A percentile compares a stretch with the other conserved stretches of the same genome.
Conservation (phyloP, 2,888 invertebrate genomes). For the Ophonus ardosiacus region DNA sequence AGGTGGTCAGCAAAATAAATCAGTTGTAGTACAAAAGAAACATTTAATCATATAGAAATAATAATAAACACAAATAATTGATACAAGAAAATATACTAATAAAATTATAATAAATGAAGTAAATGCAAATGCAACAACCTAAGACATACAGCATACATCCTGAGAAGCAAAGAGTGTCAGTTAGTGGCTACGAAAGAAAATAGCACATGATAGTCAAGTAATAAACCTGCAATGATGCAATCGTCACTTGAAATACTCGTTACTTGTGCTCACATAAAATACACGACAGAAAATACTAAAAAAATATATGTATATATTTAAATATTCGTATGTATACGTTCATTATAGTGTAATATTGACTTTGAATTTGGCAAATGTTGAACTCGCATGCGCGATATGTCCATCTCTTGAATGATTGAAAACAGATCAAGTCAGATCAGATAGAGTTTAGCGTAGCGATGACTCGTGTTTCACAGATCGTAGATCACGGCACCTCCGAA, state of each 20-base stretch:
- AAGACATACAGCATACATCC: conserved; percentile 60
- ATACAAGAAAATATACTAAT: conserved; percentile 62
- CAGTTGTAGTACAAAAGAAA: conserved; percentile 69
- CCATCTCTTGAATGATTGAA: conserved; percentile 65
- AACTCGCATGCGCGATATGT: conserved; percentile 72
- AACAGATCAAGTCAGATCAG: conserved; percentile 45
- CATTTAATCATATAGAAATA: conserved; percentile 67
- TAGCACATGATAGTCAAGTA: conserved; percentile 62
- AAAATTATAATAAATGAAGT: conserved; percentile 55
- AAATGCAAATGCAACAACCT: conserved; percentile 57
- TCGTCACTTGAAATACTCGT: conserved; percentile 57
- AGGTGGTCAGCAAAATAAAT: conserved; percentile 64
- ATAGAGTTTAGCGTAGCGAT: conserved; percentile 41
- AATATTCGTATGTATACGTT: conserved; percentile 69
- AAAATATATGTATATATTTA: conserved; percentile 65
- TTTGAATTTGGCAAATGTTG: conserved; percentile 81
- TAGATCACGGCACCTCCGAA: conserved; percentile 53
- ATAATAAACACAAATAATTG: conserved; percentile 65
- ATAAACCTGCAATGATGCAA: conserved; percentile 36
- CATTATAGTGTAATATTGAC: conserved; percentile 79
- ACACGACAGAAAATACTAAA: conserved; percentile 63
- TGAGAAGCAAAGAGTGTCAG: conserved; percentile 47
- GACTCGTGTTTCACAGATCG: conserved; percentile 51
- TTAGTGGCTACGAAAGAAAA: conserved; percentile 56
- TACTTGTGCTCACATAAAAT: conserved; percentile 64